A percentile compares a stretch with the other conserved stretches of the same genome.
Evolutionary conservation across 2,113 vertebrate species (phyloP).

Genomic region (Gadus macrocephalus): DNA sequence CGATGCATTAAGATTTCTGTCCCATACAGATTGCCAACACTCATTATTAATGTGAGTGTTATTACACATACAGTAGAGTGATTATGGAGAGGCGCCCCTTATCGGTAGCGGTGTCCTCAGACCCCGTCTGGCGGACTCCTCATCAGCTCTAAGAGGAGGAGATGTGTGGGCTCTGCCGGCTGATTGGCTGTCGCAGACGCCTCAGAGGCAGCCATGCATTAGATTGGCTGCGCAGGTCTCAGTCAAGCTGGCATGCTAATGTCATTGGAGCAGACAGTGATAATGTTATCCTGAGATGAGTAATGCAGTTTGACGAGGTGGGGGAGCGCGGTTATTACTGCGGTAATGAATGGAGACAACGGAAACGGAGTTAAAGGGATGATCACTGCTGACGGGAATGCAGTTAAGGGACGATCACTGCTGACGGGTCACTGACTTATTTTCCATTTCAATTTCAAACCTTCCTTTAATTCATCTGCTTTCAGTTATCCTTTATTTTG

Average conservation of each 20-base stretch:
- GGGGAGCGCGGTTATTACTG: constrained; percentile 34
- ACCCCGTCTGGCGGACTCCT: constrained; percentile 23
- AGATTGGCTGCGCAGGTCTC: constrained; percentile 64
- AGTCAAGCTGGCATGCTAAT: constrained; percentile 52
- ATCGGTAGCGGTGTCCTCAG: background rate
- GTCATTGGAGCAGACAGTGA: constrained; percentile 58
- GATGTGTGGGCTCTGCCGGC: constrained; percentile 55
- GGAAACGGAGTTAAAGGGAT: constrained; percentile 32
- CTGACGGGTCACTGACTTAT: constrained; percentile 58
- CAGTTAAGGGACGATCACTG: constrained; percentile 51
- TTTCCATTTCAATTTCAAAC: constrained; percentile 56
- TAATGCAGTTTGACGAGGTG: constrained; percentile 57
- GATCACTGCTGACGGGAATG: constrained; percentile 60
- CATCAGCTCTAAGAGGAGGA: constrained; percentile 62
- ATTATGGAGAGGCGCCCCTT: background rate
- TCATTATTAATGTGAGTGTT: too few species aligned
- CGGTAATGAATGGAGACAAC: constrained; percentile 50
- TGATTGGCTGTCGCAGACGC: constrained; percentile 52
- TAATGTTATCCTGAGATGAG: constrained; percentile 57
- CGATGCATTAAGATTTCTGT: too few species aligned
- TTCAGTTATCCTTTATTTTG: constrained; percentile 55
- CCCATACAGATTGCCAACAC: too few species aligned
- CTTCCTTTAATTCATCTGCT: constrained; percentile 63
- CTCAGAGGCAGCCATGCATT: constrained; percentile 60
- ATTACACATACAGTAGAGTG: background rate